Percentiles rank a stretch among this genome's conserved stretches.
Evolutionary conservation across 1,140 invertebrate species (phyloP).

Genomic region (Sinonovacula constricta): DNA sequence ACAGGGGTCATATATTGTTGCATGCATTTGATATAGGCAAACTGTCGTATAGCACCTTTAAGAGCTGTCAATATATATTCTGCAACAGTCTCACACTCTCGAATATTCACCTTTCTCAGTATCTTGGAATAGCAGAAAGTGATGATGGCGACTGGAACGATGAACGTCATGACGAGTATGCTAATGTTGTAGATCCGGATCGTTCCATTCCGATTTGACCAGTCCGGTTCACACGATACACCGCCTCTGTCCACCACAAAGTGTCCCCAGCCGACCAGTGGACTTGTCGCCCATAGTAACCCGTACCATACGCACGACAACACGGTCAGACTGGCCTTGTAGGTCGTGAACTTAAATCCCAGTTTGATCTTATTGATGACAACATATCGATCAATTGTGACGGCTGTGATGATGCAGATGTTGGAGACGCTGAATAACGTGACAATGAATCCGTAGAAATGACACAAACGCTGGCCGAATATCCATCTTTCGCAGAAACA

Average conservation of each 20-base stretch:
- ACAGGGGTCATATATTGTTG: no score
- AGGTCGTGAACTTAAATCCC: conserved; percentile 10
- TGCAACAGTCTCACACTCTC: no score
- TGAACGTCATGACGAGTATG: conserved; percentile 7
- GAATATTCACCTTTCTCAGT: conserved; percentile 10
- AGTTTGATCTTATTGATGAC: neutral
- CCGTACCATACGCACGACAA: conserved; percentile 22
- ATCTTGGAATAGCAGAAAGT: conserved; percentile 10
- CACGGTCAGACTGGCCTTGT: conserved; percentile 15
- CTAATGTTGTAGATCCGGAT: neutral
- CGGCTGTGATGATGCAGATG: conserved; percentile 19
- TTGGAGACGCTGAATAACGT: conserved; percentile 16
- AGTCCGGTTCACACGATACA: conserved; percentile 26
- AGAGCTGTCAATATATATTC: no score
- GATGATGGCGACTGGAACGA: conserved; percentile 11
- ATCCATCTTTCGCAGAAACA: conserved; percentile 19
- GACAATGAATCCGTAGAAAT: conserved; percentile 20
- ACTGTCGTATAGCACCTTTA: no score
- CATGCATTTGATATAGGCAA: no score
- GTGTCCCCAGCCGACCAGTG: conserved; percentile 26
- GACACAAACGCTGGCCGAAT: conserved; percentile 15
- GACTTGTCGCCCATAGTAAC: conserved; percentile 30
- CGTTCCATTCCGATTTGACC: neutral
- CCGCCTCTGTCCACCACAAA: conserved; percentile 10
- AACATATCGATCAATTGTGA: conserved; percentile 23